Evolutionary conservation across 2,113 vertebrate species (phyloP), one percentile per base, ranked within the genome.

Genomic region (Ciconia stormi): DNA sequence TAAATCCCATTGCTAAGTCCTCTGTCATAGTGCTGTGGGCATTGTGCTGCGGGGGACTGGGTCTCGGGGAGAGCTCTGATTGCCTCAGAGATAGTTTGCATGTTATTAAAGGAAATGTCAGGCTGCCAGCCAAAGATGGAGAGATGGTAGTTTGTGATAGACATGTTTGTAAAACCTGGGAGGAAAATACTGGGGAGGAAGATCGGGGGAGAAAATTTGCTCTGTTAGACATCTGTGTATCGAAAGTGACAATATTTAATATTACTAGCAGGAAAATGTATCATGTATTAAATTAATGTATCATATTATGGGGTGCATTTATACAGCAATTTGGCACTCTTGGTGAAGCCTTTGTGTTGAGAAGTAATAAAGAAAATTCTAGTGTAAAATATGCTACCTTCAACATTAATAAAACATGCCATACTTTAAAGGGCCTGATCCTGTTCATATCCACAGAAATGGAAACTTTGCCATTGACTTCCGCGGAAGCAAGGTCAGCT

Each of bases 321-420:
- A 80, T 70, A 66, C 16, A 85, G 58, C 81, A 85, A 4, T 94
- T 93, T 77, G n/a, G 46, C 65, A 82, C 56, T 89, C 58, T 61
- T 62, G 25, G 44, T 59, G 26, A 93, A 85, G 58, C 90, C 38
- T 89, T 77, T 91, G 70, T 73, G 34, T 72, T 87, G 62, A 91
- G 78, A 89, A 91, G 23, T 90, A 93, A 90, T 85, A 50, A 82
- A 88, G 67, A 88, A 94, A 91, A 89, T 69, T 89, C 46, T 72
- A 62, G 20, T 72, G 52, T 92, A 83, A 87, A 91, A 65, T 93
- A 72, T 16, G 40, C 67, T 84, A 13, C n/a, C 47, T 93, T 95
- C 78, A 83, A 46, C 76, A 62, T 62, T 88, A 30, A 81, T 93
- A 80, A 81, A 96, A 73, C 14, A 13, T 11, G 1, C 22, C 30